Percentiles rank a stretch among this genome's conserved stretches.
Evolutionary conservation across 2,113 vertebrate genomes (phyloP).

Genomic region (Ptyas mucosa): DNA sequence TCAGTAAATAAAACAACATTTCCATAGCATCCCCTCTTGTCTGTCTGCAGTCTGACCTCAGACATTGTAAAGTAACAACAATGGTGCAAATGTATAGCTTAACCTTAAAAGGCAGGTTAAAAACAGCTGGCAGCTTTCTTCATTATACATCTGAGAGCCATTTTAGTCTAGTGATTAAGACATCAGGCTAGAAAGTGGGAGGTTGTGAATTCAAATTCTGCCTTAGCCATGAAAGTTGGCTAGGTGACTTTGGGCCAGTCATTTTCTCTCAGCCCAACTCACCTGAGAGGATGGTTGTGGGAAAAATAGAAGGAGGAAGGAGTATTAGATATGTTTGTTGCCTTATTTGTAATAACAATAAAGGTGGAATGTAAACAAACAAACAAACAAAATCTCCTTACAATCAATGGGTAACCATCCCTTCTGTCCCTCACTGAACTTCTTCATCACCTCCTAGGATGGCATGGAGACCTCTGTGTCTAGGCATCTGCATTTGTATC

Average conservation of each 20-base stretch:
- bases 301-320: not conserved
- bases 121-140: not conserved
- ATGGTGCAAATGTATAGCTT: not conserved
- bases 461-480: not conserved
- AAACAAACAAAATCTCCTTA: not conserved
- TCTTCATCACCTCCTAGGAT: not conserved
- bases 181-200: not conserved
- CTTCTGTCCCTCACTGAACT: not conserved
- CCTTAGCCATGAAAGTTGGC: not conserved
- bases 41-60: not conserved
- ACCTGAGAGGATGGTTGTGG: not conserved
- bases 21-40: not conserved
- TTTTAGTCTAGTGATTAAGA: not conserved
- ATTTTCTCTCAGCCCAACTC: not conserved
- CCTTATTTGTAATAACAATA: not conserved
- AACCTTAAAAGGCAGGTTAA: not conserved
- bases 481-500: not conserved
- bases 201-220: not conserved
- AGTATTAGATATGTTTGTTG: not conserved
- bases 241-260: not conserved
- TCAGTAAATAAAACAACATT: not conserved
- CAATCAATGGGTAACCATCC: not conserved
- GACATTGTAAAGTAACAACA: not conserved
- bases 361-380: not conserved
- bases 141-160: not conserved